Evolutionary conservation across 2,113 vertebrate genomes (phyloP), one percentile per base, ranked within the genome.

Genomic region (Odobenus rosmarus): DNA sequence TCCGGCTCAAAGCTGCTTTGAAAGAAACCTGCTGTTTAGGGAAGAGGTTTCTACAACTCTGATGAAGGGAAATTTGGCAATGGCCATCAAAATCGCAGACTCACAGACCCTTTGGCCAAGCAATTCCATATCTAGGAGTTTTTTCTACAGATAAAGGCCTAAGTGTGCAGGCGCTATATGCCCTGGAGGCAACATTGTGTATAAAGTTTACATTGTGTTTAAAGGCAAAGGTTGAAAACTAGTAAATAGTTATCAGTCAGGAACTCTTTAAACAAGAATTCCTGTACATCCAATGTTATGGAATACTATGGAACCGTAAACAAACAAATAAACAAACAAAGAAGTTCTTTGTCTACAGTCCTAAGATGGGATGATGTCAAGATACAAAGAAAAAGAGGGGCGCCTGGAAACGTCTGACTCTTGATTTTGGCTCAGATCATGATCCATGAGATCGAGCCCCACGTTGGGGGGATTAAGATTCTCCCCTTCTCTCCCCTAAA

Each of bases 91-190:
- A 79, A 79, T 19, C 4, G 16, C 88, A 49, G 28, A 21, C 3
- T 16, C 80, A 31, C 16, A 5, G 80, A 86, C 15, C 4, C 71
- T 95, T 36, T 13, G 7, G 18, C 71, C 13, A 14, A 31, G 49
- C 39, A 15, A 33, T 76, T 67, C 36, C 5, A 0, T 28, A 28
- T 13, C 69, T 18, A 85, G 26, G 23, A 64, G 24, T 67, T 72
- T n/a, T 64, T 55, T 26, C 55, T 67, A 13, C 57, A 33, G 80
- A 5, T 62, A 57, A 69, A 51, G 4, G 39, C 26, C 2, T 21
- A 31, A 1, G 28, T 2, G 33, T 33, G 26, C 10, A 51, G 15
- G 33, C 3, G 7, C 36, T 33, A 2, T 1, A 4, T 24, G 28
- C 12, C 1, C 3, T 1, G 57, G 21, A 39, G 15, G 61, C 23